Evolutionary conservation across 2,888 invertebrate species (phyloP).

Genomic region (Zhuqinia jingwanae): DNA sequence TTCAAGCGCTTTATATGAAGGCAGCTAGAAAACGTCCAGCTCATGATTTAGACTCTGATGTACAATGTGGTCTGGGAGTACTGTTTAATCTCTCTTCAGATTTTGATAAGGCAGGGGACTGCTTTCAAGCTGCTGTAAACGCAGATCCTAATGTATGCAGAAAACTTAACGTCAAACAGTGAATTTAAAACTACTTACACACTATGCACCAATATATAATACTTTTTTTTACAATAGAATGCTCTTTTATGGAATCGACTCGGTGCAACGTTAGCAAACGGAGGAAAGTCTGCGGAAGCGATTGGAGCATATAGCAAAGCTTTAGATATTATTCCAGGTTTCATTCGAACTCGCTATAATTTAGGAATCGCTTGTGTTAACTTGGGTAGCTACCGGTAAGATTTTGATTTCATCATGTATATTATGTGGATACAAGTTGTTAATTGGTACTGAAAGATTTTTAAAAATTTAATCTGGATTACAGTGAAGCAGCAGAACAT

Average conservation of each 20-base stretch:
- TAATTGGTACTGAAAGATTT: too few species aligned
- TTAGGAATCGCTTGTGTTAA: constrained; percentile 99
- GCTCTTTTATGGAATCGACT: constrained; percentile 97
- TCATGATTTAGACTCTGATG: constrained; percentile 89
- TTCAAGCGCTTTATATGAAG: constrained; percentile 88
- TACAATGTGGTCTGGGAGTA: constrained; percentile 96
- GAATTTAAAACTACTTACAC: too few species aligned
- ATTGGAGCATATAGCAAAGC: constrained; percentile 97
- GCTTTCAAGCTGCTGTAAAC: constrained; percentile 94
- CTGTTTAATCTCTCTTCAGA: constrained; percentile 97
- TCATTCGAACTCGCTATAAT: constrained; percentile 97
- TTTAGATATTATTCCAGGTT: constrained; percentile 95
- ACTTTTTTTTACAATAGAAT: constrained; percentile 84
- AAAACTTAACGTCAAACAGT: too few species aligned
- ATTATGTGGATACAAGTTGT: too few species aligned
- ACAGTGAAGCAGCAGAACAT: constrained; percentile 96
- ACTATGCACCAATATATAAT: too few species aligned
- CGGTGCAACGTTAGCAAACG: constrained; percentile 98
- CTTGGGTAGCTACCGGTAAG: constrained; percentile 90
- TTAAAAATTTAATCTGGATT: constrained; percentile 12
- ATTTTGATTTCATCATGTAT: not conserved
- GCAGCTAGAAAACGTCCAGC: constrained; percentile 89
- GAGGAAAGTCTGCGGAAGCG: constrained; percentile 96
- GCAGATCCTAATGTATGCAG: constrained; percentile 86
- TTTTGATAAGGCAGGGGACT: constrained; percentile 98